Percentiles rank a stretch among this genome's conserved stretches.
phyloP scores from a whole-genome alignment of 2,797 vertebrate genomes.

The Aldrovandia affinis region DNA sequence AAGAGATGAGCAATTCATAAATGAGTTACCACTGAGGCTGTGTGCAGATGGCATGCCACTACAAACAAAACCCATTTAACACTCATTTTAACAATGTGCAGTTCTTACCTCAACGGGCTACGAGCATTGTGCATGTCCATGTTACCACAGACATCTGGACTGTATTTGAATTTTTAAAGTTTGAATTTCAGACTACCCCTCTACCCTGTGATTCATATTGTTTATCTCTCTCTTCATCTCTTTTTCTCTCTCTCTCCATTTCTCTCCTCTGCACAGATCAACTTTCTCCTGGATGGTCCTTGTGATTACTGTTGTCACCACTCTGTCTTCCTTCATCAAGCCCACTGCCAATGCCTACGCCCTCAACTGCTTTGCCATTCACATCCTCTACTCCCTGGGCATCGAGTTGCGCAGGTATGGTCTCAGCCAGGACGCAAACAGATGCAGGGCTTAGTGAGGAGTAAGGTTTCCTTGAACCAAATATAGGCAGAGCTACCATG shows the following conservation, averaged over 20 bases:
- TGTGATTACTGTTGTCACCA: slow-evolving; percentile 67
- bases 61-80: too few species aligned
- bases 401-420: slow-evolving; percentile 81
- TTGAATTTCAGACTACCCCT: not conserved
- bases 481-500: too few species aligned
- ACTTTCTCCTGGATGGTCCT: slow-evolving; percentile 75
- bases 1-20: not conserved
- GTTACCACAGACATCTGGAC: too few species aligned
- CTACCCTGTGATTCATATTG: too few species aligned
- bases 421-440: too few species aligned
- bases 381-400: slow-evolving; percentile 78
- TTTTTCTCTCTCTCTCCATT: not conserved
- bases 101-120: too few species aligned
- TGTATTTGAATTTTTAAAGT: not conserved
- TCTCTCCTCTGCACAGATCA: slow-evolving; percentile 62
- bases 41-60: slow-evolving; percentile 33
- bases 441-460: too few species aligned
- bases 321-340: slow-evolving; percentile 82
- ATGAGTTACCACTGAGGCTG: slow-evolving; percentile 49
- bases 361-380: slow-evolving; percentile 84
- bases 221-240: not conserved
- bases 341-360: slow-evolving; percentile 86
- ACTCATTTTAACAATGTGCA: too few species aligned
- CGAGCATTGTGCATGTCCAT: too few species aligned
- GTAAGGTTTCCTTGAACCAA: too few species aligned